A percentile compares a stretch with the other conserved stretches of the same genome.
Conservation (phyloP, 2,797 vertebrate genomes). For the Falco cherrug region DNA sequence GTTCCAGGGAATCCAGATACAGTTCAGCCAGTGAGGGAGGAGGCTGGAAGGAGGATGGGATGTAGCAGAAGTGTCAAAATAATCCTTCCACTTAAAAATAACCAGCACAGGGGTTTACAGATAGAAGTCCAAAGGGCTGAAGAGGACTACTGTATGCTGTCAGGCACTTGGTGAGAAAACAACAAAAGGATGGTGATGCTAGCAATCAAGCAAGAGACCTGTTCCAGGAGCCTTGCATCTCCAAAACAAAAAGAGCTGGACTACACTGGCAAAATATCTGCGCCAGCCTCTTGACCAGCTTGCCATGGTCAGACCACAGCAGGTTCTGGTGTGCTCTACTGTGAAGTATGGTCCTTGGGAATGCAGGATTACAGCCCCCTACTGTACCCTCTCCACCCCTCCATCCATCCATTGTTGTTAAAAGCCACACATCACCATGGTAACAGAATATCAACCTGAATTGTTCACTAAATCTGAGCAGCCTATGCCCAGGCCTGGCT, state of each 20-base stretch:
- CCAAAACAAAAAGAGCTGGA: not conserved
- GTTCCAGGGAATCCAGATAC: slow-evolving; percentile 1
- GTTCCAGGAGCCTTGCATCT: not conserved
- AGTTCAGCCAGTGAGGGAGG: not conserved
- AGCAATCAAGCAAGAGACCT: too few relatives aligned
- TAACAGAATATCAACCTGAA: not conserved
- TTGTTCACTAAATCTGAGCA: rapidly evolving
- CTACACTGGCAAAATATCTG: not conserved
- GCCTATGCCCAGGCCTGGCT: not conserved
- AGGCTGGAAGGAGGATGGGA: not conserved
- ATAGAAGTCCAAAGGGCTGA: not conserved
- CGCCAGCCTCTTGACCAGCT: not conserved
- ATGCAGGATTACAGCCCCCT: not conserved
- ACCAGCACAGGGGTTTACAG: not conserved
- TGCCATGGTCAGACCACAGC: rapidly evolving
- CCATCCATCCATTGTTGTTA: rapidly evolving
- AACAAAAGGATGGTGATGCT: not conserved
- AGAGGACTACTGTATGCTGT: not conserved
- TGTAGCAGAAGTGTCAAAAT: not conserved
- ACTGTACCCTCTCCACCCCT: not conserved
- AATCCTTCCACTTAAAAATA: not conserved
- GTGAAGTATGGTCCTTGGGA: not conserved
- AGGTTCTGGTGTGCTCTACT: not conserved
- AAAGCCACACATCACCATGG: rapidly evolving
- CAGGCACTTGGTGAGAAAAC: not conserved